Evolutionary conservation across 2,888 invertebrate genomes (phyloP).

Genomic region (Lordiphosa fenestrarum): DNA sequence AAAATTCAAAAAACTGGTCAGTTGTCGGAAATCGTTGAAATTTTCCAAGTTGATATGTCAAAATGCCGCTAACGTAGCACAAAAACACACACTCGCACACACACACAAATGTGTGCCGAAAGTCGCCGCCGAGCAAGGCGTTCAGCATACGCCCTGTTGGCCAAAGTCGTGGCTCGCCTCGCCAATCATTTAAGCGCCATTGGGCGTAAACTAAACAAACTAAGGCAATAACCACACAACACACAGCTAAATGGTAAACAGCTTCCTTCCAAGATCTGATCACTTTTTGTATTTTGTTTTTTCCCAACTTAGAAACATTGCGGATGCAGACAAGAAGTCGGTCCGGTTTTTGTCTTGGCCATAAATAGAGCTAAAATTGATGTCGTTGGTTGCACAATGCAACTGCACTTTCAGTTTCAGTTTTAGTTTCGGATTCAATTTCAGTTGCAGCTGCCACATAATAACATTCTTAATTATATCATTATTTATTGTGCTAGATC

Average conservation of each 20-base stretch:
- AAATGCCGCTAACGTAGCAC: constrained; percentile 47
- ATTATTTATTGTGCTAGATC: constrained; percentile 55
- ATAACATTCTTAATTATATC: constrained; percentile 53
- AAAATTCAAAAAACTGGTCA: constrained; percentile 50
- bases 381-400: constrained; percentile 58
- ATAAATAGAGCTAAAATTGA: constrained; percentile 59
- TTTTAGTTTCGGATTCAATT: constrained; percentile 22
- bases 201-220: constrained; percentile 38
- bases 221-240: constrained; percentile 16
- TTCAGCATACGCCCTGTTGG: constrained; percentile 66
- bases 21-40: constrained; percentile 63
- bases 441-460: constrained; percentile 32
- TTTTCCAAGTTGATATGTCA: constrained; percentile 70
- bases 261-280: constrained; percentile 61
- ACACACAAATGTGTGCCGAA: constrained; percentile 16
- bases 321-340: constrained; percentile 68
- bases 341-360: constrained; percentile 65
- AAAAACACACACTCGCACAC: constrained; percentile 5
- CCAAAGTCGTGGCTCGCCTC: constrained; percentile 50
- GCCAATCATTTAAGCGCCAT: constrained; percentile 68
- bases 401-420: constrained; percentile 56
- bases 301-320: constrained; percentile 47
- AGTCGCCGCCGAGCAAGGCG: constrained; percentile 27
- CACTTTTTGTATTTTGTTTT: constrained; percentile 15
- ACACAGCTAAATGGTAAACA: constrained; percentile 43